A percentile compares a stretch with the other conserved stretches of the same genome.
Conservation (phyloP, 2,797 vertebrate species). For the Hylomyscus alleni region DNA sequence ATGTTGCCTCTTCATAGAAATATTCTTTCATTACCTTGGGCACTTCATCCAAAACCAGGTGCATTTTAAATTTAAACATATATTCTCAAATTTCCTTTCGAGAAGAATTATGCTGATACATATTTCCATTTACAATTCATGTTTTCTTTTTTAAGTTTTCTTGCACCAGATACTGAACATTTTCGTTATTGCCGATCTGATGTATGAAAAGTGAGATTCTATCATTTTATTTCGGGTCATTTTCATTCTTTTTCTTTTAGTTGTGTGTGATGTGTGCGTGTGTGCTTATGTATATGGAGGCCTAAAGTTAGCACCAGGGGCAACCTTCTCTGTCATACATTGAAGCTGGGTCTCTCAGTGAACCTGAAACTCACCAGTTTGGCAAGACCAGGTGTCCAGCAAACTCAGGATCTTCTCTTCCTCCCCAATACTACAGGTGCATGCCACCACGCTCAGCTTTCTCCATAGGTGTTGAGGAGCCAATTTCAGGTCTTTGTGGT, state of each 20-base stretch:
- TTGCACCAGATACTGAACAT: constrained; percentile 15
- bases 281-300: neutral
- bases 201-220: neutral
- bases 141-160: constrained; percentile 45
- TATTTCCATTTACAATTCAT: constrained; percentile 11
- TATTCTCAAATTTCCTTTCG: constrained; percentile 46
- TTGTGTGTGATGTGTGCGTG: neutral
- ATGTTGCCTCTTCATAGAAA: neutral
- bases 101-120: neutral
- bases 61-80: constrained; percentile 48
- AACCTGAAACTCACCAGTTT: neutral
- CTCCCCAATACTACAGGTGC: too few species aligned
- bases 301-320: neutral
- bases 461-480: neutral
- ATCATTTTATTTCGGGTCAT: constrained; percentile 42
- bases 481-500: neutral
- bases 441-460: neutral
- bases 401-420: neutral
- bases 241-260: neutral
- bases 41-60: neutral
- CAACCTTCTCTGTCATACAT: neutral
- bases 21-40: neutral
- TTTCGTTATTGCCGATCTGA: neutral
- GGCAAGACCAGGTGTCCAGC: neutral
- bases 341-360: neutral